Percentiles rank a stretch among this genome's conserved stretches.
phyloP scores from a whole-genome alignment of 2,888 invertebrate genomes.

The Caenorhabditis sp. region DNA sequence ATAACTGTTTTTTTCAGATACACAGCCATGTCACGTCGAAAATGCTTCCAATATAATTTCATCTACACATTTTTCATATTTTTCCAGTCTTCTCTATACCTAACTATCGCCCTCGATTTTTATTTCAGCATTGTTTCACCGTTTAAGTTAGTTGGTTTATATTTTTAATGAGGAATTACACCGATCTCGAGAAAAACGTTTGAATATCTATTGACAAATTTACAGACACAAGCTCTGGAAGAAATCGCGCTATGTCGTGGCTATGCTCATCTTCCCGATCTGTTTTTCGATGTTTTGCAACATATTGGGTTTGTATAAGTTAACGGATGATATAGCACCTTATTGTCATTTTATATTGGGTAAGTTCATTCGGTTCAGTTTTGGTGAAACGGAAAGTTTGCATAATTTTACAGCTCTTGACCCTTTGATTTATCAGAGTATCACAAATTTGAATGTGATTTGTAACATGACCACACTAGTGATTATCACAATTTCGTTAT shows the following conservation, averaged over 20 bases:
- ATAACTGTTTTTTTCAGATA: constrained; percentile 11
- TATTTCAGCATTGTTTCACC: constrained; percentile 33
- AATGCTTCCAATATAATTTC: constrained; percentile 34
- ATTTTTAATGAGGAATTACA: too few species aligned
- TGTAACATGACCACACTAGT: constrained; percentile 20
- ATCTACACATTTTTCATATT: constrained; percentile 20
- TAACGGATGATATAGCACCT: constrained; percentile 32
- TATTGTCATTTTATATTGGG: constrained; percentile 34
- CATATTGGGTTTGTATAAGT: constrained; percentile 16
- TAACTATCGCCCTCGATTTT: constrained; percentile 27
- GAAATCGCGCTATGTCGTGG: constrained; percentile 19
- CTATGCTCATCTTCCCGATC: constrained; percentile 23
- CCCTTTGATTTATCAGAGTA: constrained; percentile 21
- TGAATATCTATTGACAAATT: background rate
- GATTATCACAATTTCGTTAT: constrained; percentile 15
- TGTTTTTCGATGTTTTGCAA: constrained; percentile 15
- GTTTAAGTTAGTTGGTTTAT: constrained; percentile 16
- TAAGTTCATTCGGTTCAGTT: background rate
- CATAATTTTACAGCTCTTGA: constrained; percentile 29
- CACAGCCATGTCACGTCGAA: constrained; percentile 16
- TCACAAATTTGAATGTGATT: constrained; percentile 17
- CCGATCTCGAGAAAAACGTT: background rate
- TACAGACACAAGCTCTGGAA: constrained; percentile 41
- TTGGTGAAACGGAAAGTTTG: constrained; percentile 10
- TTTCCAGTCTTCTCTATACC: constrained; percentile 29